Evolutionary conservation across 2,113 vertebrate genomes (phyloP), one percentile per base, ranked within the genome.

Genomic region (Desmodus rotundus): DNA sequence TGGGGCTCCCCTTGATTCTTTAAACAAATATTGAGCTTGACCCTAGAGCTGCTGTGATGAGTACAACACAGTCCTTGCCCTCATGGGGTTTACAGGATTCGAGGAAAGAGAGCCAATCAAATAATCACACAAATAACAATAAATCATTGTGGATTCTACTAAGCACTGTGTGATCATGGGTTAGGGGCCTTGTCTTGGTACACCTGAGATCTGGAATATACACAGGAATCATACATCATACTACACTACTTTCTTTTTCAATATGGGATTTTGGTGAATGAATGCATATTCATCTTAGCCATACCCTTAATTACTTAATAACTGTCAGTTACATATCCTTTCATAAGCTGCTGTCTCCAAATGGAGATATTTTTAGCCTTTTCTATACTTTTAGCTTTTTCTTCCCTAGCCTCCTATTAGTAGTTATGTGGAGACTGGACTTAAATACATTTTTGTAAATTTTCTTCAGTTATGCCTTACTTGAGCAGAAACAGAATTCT

Each of bases 321-420:
- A 68, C 56, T 78, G 61, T 91, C 92, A 83, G 28, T 93, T 83
- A 91, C 47, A 38, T 74, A 26, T 33, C 28, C 54, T 94, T 72
- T 93, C 45, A 83, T 78, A 86, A 89, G 58, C 61, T 74, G 77
- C 91, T 47, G 2, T 92, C 95, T 93, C 61, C 78, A 83, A 93
- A 24, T 52, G 61, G 89, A 94, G 89, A 33, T 96, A 86, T 95
- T 96, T 97, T 95, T 96, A 95, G 92, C 43, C 33, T 93, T 84
- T 81, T 77, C 58, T 52, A 56, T 74, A 76, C 36, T 76, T 76
- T 78, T 54, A 36, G 36, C 13, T 22, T 33, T 24, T 61, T 93
- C 38, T 61, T 70, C 43, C 68, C 81, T 56, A 67, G 36, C 15
- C n/a, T 81, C 78, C 68, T 77, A 1, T 72, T 80, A 41, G 63